Evolutionary conservation across 1,140 invertebrate genomes (phyloP), one percentile per base, ranked within the genome.

Genomic region (Lanistes nyassanus): DNA sequence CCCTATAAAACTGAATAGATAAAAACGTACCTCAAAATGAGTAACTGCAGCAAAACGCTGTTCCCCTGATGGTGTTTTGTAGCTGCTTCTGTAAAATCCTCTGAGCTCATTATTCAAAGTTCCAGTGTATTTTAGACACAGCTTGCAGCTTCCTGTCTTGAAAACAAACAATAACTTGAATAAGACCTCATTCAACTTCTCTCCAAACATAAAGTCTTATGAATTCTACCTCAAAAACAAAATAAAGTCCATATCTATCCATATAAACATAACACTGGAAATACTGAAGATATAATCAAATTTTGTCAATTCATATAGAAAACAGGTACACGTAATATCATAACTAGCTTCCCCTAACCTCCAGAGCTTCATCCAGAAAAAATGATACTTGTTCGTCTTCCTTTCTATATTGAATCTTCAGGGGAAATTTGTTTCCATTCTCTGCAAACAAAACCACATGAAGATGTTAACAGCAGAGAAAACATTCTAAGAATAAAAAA

Each of bases 61-160:
- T 80, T 94, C 93, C 21, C 95, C 95, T 76, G 82, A 81, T 23
- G 84, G 73, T 56, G 81, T 89, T 36, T 86, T 91, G 90, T 97
- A 97, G 90, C 96, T 97, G 89, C 94, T 97, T 47, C 96, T 92
- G 88, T 98, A 98, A 76, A 98, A 94, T 34, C 97, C 97, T 88
- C 95, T 96, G 94, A 98, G 95, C 88, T 96, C 96, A 86, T 98
- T 95, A 88, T 97, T 97, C 31, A 98, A 91, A 84, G 93, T 93
- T 3, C 96, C 96, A 2, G 91, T 92, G 87, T 97, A 98, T 66
- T 92, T 88, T 79, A 97, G 91, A 60, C 89, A 88, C 29, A 98
- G 86, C 3, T 87, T 89, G 26, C 94, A 95, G 19, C 89, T 84
- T 0, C 94, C 95, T 60, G 89, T 65, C 85, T 85, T 53, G 26